Evolutionary conservation across 2,888 invertebrate species (phyloP), one percentile per base, ranked within the genome.

Genomic region (Allolobophora icterica): DNA sequence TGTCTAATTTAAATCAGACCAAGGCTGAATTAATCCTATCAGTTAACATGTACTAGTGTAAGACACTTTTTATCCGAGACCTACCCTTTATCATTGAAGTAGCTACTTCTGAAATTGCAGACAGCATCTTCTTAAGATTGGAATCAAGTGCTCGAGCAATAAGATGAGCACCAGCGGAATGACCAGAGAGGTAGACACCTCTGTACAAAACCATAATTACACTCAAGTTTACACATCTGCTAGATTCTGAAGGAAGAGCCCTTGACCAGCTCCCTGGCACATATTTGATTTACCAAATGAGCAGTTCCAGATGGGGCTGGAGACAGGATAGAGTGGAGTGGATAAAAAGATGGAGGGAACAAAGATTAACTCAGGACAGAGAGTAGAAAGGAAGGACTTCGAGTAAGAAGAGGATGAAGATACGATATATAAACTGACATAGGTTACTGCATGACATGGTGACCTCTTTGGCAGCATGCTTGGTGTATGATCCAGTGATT

Each of bases 101-200:
- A 87, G 87, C 87, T 2, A 35, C 87, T 87, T 38, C 24, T 87
- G 87, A 87, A 24, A 87, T 87, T 21, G 30, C 87, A 34, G 87
- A 87, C 1, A 87, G 34, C 21, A 19, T 17, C n/a, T 87, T 34
- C 38, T 17, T 87, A 24, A 87, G 87, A 8, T 11, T 38, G 34
- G 87, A 34, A 38, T 87, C 87, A 34, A 87, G 38, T 8, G 19
- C 87, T 87, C 87, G 34, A 24, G 15, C 87, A 38, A 17, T 19
- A 34, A 87, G 87, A 87, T 87, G 87, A 38, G 87, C 87, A 1
- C 87, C 87, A 24, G 87, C 87, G 24, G 87, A 87, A 38, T 87
- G 87, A 8, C 87, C 87, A 33, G 11, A 24, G 8, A 87, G 35
- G 24, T 87, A 87, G 87, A 87, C 87, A 13, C 87, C 87, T 87